A percentile compares a stretch with the other conserved stretches of the same genome.
These are phyloP conservation scores for Okamejei kenojei DNA, from an alignment of 2,797 vertebrate species.

Conservation along the genomic window DNA sequence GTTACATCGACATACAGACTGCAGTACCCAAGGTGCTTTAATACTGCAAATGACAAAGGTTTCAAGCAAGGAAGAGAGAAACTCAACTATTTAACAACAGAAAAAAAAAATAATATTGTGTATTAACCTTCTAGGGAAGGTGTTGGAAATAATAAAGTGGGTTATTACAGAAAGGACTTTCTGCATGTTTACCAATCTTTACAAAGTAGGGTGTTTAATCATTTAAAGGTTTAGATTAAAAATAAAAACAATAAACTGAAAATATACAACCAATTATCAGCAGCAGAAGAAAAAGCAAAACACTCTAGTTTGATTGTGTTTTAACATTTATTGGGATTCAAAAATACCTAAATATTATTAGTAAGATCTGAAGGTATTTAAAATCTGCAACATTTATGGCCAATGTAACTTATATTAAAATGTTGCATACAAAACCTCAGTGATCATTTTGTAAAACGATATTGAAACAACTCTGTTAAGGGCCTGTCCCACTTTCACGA, in stretches of 20 bases:
- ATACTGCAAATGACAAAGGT: not conserved
- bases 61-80: not conserved
- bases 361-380: not conserved
- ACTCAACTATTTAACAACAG: not conserved
- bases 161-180: no score
- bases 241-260: not conserved
- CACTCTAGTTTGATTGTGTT: not conserved
- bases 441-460: constrained; percentile 11
- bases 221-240: not conserved
- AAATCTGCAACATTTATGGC: not conserved
- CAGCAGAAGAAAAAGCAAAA: not conserved
- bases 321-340: no score
- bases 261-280: not conserved
- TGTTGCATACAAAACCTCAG: not conserved
- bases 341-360: not conserved
- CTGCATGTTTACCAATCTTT: not conserved
- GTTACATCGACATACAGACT: not conserved
- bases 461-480: not conserved
- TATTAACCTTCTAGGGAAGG: not conserved
- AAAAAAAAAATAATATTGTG: not conserved
- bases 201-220: not conserved
- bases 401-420: not conserved
- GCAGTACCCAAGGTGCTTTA: not conserved
- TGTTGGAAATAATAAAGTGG: not conserved
- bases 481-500: no score